These are phyloP conservation scores for Andrena praecox DNA, from an alignment of 2,888 invertebrate species.

Conservation along the genomic window DNA sequence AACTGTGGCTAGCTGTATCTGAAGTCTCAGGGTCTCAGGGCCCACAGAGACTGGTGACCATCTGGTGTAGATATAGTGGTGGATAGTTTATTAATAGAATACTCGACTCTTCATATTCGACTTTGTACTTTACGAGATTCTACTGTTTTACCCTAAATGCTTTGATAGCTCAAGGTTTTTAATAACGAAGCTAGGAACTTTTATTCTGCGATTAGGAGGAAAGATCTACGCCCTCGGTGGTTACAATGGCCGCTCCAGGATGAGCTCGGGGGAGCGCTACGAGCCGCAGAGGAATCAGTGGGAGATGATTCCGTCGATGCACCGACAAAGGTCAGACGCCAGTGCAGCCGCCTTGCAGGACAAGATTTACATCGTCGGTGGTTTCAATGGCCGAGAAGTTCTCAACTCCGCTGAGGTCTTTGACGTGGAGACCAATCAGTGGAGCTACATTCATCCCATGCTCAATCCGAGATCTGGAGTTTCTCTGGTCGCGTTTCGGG, in stretches of 20 bases:
- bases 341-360: conserved; percentile 90
- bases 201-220: conserved; percentile 85
- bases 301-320: conserved; percentile 92
- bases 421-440: conserved; percentile 89
- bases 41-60: too few species aligned
- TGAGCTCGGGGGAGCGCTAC: conserved; percentile 92
- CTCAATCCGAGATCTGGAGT: conserved; percentile 91
- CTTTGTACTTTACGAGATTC: too few species aligned
- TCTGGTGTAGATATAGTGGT: too few species aligned
- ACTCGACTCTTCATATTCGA: too few species aligned
- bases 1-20: too few species aligned
- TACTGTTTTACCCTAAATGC: too few species aligned
- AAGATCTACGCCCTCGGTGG: conserved; percentile 94
- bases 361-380: conserved; percentile 92
- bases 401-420: conserved; percentile 91
- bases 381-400: conserved; percentile 92
- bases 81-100: too few species aligned
- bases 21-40: too few species aligned
- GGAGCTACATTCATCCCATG: conserved; percentile 91
- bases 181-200: too few species aligned
- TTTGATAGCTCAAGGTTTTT: too few species aligned
- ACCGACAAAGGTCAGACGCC: conserved; percentile 91
- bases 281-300: conserved; percentile 92
- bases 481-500: conserved; percentile 89
- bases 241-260: conserved; percentile 91